phyloP scores from a whole-genome alignment of 2,113 vertebrate genomes.

The Vulpes vulpes region DNA sequence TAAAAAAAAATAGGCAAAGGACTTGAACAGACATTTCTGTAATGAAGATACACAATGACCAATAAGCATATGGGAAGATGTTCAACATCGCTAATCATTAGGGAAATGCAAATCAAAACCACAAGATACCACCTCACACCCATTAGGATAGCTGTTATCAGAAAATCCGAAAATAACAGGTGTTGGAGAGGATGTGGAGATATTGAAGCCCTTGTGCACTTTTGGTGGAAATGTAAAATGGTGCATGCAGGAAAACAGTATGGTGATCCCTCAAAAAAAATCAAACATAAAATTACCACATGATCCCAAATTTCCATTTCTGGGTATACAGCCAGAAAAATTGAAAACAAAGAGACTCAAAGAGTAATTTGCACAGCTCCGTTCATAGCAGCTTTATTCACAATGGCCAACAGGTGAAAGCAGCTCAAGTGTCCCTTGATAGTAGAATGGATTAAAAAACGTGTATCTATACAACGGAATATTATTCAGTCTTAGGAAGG shows the following conservation, averaged over 20 bases:
- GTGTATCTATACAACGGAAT: neutral
- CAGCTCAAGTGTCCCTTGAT: neutral
- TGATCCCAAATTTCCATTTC: neutral
- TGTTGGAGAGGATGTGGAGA: neutral
- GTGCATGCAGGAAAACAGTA: neutral
- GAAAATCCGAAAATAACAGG: neutral
- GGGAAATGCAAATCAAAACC: conserved; percentile 5
- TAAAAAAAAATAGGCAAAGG: neutral
- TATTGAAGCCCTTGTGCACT: neutral
- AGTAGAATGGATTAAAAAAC: neutral
- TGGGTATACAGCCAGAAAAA: neutral
- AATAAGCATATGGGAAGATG: neutral
- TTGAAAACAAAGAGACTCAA: neutral
- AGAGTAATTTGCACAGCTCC: neutral
- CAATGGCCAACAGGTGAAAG: neutral
- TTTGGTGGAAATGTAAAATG: neutral
- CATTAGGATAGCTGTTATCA: neutral
- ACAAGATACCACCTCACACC: neutral
- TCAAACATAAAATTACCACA: neutral
- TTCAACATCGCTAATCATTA: neutral
- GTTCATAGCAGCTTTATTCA: neutral
- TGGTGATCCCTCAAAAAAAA: neutral
- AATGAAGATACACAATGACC: neutral
- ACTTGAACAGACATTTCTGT: neutral
- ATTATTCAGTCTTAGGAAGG: neutral